These are phyloP conservation scores for Metopolophium dirhodum DNA, from an alignment of 1,140 invertebrate species.

Conservation along the genomic window DNA sequence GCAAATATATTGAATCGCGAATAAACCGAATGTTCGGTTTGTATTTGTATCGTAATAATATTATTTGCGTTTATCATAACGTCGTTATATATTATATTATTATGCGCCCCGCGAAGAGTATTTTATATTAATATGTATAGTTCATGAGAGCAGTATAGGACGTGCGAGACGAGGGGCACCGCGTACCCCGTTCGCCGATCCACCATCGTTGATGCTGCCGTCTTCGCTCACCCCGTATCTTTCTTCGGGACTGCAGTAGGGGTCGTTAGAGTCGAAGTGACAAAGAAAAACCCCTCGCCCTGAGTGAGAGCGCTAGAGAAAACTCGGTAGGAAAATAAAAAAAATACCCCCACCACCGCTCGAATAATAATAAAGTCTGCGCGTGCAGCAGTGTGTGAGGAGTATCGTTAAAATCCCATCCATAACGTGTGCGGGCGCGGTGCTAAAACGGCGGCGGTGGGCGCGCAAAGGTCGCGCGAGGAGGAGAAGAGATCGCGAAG, in stretches of 20 bases:
- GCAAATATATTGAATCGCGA: neutral
- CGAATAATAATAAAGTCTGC: constrained; percentile 51
- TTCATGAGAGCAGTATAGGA: neutral
- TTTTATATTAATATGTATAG: neutral
- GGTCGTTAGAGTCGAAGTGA: constrained; percentile 46
- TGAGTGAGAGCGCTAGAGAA: neutral
- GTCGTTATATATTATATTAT: neutral
- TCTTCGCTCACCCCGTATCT: neutral
- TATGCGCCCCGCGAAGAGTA: neutral
- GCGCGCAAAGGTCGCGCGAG: neutral
- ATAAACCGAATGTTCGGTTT: neutral
- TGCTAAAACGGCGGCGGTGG: neutral
- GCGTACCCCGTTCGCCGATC: neutral
- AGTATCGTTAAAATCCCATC: constrained; percentile 55
- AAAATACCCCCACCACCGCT: neutral
- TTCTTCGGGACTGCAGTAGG: neutral
- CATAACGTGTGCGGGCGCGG: constrained; percentile 36
- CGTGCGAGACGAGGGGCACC: neutral
- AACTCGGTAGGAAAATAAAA: neutral
- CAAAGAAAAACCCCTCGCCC: neutral
- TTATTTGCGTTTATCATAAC: neutral
- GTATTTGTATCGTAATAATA: neutral
- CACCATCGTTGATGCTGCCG: too few relatives aligned
- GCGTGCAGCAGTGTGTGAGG: neutral
- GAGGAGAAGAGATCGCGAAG: constrained; percentile 21